These are phyloP conservation scores for Eriocheir sinensis DNA, from an alignment of 1,140 invertebrate species.

Conservation along the genomic window DNA sequence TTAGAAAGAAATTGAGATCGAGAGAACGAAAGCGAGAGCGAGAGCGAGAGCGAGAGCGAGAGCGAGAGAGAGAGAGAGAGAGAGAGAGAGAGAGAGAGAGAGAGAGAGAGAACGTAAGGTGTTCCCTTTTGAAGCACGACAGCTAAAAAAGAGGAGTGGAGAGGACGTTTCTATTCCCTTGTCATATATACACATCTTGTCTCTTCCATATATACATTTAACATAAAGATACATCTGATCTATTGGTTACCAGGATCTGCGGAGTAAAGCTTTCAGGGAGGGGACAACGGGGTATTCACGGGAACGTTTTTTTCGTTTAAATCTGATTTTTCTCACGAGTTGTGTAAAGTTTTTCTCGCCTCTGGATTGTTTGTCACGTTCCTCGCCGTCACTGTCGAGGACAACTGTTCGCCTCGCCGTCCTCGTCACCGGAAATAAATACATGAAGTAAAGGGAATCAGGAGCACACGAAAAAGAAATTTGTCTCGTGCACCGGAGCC, in stretches of 20 bases:
- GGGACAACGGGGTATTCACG: not conserved
- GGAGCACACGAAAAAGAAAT: not conserved
- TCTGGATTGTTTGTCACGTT: not conserved
- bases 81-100: not conserved
- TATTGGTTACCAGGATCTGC: not conserved
- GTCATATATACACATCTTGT: conserved; percentile 36
- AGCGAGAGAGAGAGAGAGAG: not conserved
- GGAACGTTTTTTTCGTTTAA: not conserved
- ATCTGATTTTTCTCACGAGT: not conserved
- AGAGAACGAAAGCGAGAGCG: not conserved
- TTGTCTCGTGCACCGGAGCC: not conserved
- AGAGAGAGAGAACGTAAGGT: not conserved
- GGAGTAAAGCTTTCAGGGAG: conserved; percentile 21
- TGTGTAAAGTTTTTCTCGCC: not conserved
- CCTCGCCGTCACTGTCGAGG: not conserved
- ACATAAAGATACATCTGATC: conserved; percentile 49
- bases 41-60: conserved; percentile 48
- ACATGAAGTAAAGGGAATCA: not conserved
- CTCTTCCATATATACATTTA: conserved; percentile 51
- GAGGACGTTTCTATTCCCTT: not conserved
- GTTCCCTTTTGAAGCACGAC: not conserved
- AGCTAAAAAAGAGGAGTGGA: not conserved
- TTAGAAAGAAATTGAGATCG: not conserved
- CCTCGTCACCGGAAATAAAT: not conserved
- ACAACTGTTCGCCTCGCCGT: not conserved